A percentile compares a stretch with the other conserved stretches of the same genome.
Evolutionary conservation across 2,888 invertebrate genomes (phyloP).

Genomic region (Drosophila anomalata): DNA sequence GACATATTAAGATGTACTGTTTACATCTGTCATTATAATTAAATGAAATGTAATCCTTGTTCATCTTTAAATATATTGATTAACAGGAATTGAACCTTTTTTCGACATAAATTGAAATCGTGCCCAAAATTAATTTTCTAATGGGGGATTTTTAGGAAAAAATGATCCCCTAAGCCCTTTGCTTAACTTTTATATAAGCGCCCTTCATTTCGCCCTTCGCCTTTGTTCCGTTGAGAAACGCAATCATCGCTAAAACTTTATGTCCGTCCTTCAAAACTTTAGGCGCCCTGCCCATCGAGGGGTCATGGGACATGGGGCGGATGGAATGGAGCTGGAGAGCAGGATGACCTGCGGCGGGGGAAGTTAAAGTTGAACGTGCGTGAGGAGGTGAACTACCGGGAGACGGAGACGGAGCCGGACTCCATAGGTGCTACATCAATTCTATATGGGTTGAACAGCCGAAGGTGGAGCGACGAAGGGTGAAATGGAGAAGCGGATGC

Average conservation of each 20-base stretch:
- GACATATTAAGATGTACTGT: no score
- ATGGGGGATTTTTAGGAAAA: background rate
- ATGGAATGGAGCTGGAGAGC: background rate
- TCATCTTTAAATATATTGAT: background rate
- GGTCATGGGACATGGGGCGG: slow-evolving; percentile 5
- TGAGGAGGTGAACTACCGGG: slow-evolving; percentile 34
- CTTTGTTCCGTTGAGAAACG: slow-evolving; percentile 24
- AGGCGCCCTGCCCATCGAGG: slow-evolving; percentile 50
- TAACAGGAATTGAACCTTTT: background rate
- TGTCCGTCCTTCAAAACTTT: slow-evolving; percentile 72
- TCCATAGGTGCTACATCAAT: slow-evolving; percentile 77
- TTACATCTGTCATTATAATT: no score
- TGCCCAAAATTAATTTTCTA: background rate
- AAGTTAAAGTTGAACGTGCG: slow-evolving; percentile 63
- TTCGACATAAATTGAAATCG: background rate
- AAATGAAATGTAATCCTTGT: background rate
- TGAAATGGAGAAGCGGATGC: slow-evolving; percentile 33
- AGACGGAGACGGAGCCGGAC: slow-evolving; percentile 24
- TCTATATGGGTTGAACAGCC: slow-evolving; percentile 63
- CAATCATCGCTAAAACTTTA: slow-evolving; percentile 75
- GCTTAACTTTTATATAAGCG: slow-evolving; percentile 54
- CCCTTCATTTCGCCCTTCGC: slow-evolving; percentile 14
- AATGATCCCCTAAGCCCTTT: slow-evolving; percentile 41
- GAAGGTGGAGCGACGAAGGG: slow-evolving; percentile 28
- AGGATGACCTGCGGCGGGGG: slow-evolving; percentile 35